Conservation (phyloP, 2,797 vertebrate species). For the Peromyscus melanophrys region DNA sequence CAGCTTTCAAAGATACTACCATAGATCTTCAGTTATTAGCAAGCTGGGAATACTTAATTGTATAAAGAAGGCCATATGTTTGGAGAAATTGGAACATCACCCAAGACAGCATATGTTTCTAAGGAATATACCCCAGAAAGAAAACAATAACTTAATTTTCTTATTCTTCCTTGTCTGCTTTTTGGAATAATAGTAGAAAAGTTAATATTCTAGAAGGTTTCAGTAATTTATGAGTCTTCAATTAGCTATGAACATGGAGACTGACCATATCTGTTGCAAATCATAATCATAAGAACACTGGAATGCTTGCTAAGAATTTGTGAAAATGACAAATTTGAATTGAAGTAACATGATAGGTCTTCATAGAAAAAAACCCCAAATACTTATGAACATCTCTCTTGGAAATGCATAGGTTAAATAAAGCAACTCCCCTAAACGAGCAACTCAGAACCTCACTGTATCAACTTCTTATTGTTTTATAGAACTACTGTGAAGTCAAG, state of each 20-base stretch:
- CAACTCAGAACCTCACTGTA: neutral
- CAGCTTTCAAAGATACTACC: neutral
- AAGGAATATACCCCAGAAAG: neutral
- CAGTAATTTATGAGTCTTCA: neutral
- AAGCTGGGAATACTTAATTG: conserved; percentile 41
- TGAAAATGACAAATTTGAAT: neutral
- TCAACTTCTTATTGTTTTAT: neutral
- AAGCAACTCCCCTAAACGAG: neutral
- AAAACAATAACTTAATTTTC: neutral
- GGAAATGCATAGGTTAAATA: neutral
- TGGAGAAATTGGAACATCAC: conserved; percentile 22
- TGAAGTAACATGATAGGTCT: neutral
- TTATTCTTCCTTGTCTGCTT: conserved; percentile 33
- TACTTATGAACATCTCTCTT: neutral
- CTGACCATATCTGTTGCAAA: neutral
- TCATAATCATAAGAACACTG: neutral
- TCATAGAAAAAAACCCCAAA: neutral
- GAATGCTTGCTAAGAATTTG: neutral
- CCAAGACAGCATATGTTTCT: conserved; percentile 5
- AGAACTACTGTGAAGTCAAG: neutral
- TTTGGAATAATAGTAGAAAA: neutral
- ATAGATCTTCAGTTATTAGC: conserved; percentile 41
- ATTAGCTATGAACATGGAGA: neutral
- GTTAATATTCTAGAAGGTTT: neutral
- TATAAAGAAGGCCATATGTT: neutral